Base-by-base conservation (phyloP, 2,797 vertebrate genomes). In the Chrysocyon brachyurus region DNA sequence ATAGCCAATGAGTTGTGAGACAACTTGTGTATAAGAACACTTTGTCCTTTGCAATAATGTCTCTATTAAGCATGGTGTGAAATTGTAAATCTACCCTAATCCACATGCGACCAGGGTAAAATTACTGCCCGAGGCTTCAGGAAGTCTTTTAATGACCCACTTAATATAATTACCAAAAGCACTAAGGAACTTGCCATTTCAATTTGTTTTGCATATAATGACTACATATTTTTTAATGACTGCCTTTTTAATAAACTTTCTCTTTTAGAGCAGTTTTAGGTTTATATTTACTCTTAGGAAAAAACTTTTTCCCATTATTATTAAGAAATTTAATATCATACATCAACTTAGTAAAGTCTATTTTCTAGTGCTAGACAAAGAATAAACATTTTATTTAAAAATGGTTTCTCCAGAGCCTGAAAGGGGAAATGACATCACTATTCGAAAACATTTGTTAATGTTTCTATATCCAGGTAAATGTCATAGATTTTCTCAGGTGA, bases 1-100 rank as follows among this genome's bases (percentile, higher is more conserved):
- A 97, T 94, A 77, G 21, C 7, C 96, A n/a, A 8, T 57, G 40
- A 54, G 87, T 78, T 1, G 10, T 66, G 90, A 97, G 85, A 95
- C 70, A 15, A 10, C 66, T 91, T 96, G 91, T 49, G 63, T 70
- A 40, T n/a, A 85, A 49, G 66, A 93, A 94, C 96, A 66, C 54
- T 97, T 86, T n/a, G 10, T 95, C 83, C 96, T 89, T 84, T 0
- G 2, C 89, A 96, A 24, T 95, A 85, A 94, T 82, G 78, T 96
- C 91, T 97, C 96, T 96, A 91, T 97, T 97, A 97, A 96, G 96
- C 92, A 68, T 79, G 77, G 97, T 93, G 89, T 19, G 26, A 96
- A 96, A 92, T 77, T 97, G 91, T 96, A 97, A 98, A 97, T 88
- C 96, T 97, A 33, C 84, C 61, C 90, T 96, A 79, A 78, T 95